Evolutionary conservation across 2,888 invertebrate genomes (phyloP).

Genomic region (Pherbina coryleti): DNA sequence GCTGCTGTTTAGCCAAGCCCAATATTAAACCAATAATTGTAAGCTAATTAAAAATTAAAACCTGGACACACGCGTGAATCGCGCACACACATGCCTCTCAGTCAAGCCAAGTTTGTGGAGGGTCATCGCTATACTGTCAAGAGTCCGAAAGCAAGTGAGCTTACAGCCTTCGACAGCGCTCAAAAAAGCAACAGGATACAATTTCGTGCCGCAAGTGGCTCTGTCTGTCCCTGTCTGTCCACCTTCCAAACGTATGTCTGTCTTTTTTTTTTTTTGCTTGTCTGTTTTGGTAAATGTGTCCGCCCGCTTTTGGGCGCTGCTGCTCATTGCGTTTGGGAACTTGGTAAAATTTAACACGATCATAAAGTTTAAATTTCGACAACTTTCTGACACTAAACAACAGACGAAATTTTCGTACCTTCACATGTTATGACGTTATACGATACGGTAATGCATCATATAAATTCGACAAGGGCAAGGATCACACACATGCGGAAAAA

Average conservation of each 20-base stretch:
- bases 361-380: slow-evolving; percentile 45
- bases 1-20: slow-evolving; percentile 21
- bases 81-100: neutral
- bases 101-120: neutral
- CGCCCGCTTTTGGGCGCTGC: slow-evolving; percentile 29
- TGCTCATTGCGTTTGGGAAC: neutral
- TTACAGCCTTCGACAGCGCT: slow-evolving; percentile 15
- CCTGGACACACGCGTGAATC: slow-evolving; percentile 25
- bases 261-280: neutral
- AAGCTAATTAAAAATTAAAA: slow-evolving; percentile 42
- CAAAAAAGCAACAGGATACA: neutral
- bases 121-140: neutral
- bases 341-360: slow-evolving; percentile 44
- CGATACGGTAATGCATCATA: slow-evolving; percentile 49
- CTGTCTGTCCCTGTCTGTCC: slow-evolving; percentile 2
- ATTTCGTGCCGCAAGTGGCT: neutral
- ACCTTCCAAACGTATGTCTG: neutral
- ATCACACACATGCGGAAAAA: neutral
- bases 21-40: slow-evolving; percentile 39
- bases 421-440: slow-evolving; percentile 42
- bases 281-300: slow-evolving; percentile 30
- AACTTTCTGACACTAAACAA: slow-evolving; percentile 45
- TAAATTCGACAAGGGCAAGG: slow-evolving; percentile 15
- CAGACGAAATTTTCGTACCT: slow-evolving; percentile 19
- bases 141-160: slow-evolving; percentile 5